A percentile compares a stretch with the other conserved stretches of the same genome.
These are phyloP conservation scores for Apis laboriosa DNA, from an alignment of 1,140 invertebrate genomes.

Conservation along the genomic window DNA sequence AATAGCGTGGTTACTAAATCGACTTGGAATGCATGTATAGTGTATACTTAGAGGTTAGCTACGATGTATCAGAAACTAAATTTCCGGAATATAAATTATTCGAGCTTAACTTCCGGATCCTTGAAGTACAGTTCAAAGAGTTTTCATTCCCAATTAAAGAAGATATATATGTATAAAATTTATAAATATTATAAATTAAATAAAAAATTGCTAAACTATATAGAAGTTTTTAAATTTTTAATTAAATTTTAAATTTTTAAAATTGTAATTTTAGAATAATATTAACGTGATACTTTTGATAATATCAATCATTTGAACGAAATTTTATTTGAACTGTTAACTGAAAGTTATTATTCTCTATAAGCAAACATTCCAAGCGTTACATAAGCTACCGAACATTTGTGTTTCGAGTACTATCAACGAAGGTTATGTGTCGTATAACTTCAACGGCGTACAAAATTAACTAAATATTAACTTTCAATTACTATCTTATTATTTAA, in stretches of 20 bases:
- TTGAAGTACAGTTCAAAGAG: background rate
- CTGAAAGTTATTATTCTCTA: background rate
- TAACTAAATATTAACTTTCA: background rate
- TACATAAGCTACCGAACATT: background rate
- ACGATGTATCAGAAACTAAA: conserved; percentile 13
- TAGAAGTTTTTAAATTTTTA: background rate
- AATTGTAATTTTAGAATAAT: no score
- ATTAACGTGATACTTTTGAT: no score
- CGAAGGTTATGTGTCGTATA: background rate
- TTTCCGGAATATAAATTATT: conserved; percentile 18
- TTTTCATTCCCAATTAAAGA: conserved; percentile 7
- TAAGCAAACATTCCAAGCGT: background rate
- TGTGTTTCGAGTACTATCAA: background rate
- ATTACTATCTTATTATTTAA: no score
- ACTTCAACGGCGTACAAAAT: background rate
- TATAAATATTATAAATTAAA: no score
- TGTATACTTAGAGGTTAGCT: background rate
- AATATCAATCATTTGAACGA: background rate
- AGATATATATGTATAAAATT: background rate
- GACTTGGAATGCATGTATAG: background rate
- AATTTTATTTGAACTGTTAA: background rate
- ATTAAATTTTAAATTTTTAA: background rate
- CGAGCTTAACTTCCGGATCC: background rate
- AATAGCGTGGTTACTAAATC: conserved; percentile 7
- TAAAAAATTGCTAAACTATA: background rate